Conservation (phyloP, 2,797 vertebrate species). For the Clarias fuscus region DNA sequence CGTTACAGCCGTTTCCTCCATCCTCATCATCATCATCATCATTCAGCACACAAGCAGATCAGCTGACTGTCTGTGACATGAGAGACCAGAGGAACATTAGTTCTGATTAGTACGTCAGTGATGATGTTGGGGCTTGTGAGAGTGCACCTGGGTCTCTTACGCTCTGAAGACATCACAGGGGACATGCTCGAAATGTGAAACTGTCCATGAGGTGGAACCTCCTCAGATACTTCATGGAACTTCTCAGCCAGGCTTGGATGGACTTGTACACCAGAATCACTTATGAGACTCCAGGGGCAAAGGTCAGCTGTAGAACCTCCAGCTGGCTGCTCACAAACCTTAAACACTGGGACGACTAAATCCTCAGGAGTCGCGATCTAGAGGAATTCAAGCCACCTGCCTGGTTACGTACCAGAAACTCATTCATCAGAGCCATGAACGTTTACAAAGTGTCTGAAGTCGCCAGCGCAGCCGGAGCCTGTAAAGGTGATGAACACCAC, state of each 20-base stretch:
- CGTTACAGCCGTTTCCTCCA: too few species aligned
- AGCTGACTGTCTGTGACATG: neutral
- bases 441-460: neutral
- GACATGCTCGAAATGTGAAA: neutral
- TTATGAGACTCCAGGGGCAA: neutral
- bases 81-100: neutral
- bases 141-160: neutral
- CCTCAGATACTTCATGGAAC: neutral
- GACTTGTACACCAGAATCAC: neutral
- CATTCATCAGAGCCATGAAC: neutral
- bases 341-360: too few species aligned
- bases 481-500: neutral
- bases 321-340: neutral
- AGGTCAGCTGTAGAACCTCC: neutral
- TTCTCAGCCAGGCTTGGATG: neutral
- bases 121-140: neutral
- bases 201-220: neutral
- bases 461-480: neutral
- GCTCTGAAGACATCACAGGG: neutral
- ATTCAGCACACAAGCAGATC: too few species aligned
- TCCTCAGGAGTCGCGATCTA: neutral
- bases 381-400: neutral
- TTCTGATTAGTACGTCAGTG: neutral
- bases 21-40: too few species aligned
- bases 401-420: neutral